Base-by-base conservation (phyloP, 92 coral and sea anemone species). In the Plumapathes pennacea region DNA sequence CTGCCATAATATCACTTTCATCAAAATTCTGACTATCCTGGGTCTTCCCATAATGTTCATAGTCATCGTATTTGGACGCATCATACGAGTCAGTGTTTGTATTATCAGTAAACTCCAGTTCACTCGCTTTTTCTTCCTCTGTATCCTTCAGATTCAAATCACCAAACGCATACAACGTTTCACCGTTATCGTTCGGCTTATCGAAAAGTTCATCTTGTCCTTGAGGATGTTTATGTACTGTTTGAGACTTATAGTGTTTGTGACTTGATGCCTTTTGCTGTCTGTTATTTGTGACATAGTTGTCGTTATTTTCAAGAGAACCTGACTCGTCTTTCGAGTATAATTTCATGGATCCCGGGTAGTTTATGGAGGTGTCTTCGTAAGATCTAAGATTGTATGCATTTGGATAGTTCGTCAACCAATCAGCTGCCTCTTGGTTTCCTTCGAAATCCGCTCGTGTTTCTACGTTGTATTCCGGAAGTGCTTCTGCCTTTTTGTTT, bases 381-480 rank as follows among this genome's bases (percentile, higher is more conserved):
- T 44, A 44, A 5, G 68, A 55, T 32, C 72, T 62, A n/a, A 57
- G 60, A 48, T 69, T 78, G 46, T 40, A 78, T 11, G 52, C 69
- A 30, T 64, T 87, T 4, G 96, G 96, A 24, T 87, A 56, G 42
- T 83, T 85, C 71, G 73, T 72, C 6, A 87, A 57, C 96, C 96
- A 87, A 12, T 87, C 90, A 28, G 88, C 77, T 4, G 96, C 96
- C 43, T 87, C 96, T 57, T 87, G 76, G 72, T 87, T 87, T 14
- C 77, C 83, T 40, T 57, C 43, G 36, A 57, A 87, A 28, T 87
- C 86, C 15, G 90, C 96, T 52, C 78, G 82, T 9, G 96, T 87
- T 64, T 87, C 96, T 41, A 66, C 29, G 31, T 50, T 64, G 32
- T 87, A 87, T 48, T 87, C 96, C 14, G 96, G 96, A 42, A n/a